Conservation (phyloP, 2,797 vertebrate genomes). For the Morus bassanus region DNA sequence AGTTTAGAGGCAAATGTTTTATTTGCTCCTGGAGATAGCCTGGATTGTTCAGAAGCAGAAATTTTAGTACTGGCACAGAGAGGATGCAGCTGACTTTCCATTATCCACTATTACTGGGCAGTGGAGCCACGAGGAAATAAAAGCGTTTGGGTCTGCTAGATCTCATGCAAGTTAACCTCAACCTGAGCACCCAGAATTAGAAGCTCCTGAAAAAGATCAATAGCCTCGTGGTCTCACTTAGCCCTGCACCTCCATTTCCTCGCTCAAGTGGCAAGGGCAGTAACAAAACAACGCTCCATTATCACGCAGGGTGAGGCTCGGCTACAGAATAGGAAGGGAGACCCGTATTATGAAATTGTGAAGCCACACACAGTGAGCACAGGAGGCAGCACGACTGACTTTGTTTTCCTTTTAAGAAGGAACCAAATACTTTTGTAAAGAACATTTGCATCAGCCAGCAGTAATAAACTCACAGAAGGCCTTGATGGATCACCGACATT, state of each 20-base stretch:
- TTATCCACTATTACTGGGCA: neutral
- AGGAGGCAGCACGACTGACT: neutral
- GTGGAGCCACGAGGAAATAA: neutral
- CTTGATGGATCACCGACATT: neutral
- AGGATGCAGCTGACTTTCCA: neutral
- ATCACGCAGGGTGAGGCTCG: fast-evolving
- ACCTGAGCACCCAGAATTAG: neutral
- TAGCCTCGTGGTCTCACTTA: neutral
- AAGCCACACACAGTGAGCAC: neutral
- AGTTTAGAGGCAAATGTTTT: neutral
- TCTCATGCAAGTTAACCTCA: neutral
- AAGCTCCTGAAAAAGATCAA: neutral
- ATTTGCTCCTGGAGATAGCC: neutral
- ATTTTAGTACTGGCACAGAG: neutral
- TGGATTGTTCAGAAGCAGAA: neutral
- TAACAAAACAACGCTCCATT: neutral
- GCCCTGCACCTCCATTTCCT: neutral
- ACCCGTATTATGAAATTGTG: neutral
- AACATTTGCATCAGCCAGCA: neutral
- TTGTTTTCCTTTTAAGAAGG: neutral
- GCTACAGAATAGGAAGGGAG: neutral
- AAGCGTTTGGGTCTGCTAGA: neutral
- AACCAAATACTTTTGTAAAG: neutral
- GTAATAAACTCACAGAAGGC: neutral
- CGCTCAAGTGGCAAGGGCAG: neutral